Conservation (phyloP, 2,113 vertebrate species). For the Bubalus kerabau region DNA sequence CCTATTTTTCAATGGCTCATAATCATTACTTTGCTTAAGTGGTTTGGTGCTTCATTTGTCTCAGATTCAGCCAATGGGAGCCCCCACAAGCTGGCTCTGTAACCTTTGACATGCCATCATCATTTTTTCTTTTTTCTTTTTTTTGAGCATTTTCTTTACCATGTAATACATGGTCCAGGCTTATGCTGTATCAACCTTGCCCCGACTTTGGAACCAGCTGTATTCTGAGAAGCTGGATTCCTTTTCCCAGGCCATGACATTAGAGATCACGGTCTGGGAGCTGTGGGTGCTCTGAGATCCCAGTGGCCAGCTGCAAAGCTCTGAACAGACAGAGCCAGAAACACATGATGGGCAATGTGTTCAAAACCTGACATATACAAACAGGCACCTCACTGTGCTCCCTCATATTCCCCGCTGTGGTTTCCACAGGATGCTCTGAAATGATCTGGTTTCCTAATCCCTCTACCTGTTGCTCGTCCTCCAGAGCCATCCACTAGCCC, state of each 20-base stretch:
- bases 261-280: background rate
- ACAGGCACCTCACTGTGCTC: rapidly evolving
- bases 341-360: rapidly evolving
- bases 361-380: rapidly evolving
- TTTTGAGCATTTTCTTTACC: background rate
- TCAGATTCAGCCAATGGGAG: background rate
- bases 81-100: background rate
- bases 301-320: background rate
- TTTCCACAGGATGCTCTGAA: background rate
- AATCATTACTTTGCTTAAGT: background rate
- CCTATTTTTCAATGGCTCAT: background rate
- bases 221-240: background rate
- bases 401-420: rapidly evolving
- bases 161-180: background rate
- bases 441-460: background rate
- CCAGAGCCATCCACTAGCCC: background rate
- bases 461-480: background rate
- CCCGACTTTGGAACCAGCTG: background rate
- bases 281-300: background rate
- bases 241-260: background rate
- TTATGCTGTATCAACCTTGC: background rate
- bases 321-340: background rate
- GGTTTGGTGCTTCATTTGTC: background rate
- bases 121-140: background rate
- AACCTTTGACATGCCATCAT: background rate